Evolutionary conservation across 2,113 vertebrate species (phyloP).

Genomic region (Catharus minimus): DNA sequence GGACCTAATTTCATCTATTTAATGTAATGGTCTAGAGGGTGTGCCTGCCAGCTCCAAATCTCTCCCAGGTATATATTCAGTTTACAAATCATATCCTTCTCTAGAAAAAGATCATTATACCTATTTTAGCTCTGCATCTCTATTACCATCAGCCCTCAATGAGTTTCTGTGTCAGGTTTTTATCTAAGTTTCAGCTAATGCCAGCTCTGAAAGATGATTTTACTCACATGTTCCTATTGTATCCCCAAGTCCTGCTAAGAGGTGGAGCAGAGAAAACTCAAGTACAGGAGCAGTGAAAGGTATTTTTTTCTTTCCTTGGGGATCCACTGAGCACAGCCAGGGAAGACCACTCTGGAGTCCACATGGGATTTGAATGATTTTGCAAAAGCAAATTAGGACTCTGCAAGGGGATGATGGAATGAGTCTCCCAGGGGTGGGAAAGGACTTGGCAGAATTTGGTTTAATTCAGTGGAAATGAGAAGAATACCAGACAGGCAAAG

Average conservation of each 20-base stretch:
- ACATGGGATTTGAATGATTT: fast-evolving
- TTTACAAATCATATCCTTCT: neutral
- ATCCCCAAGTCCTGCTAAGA: neutral
- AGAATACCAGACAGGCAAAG: neutral
- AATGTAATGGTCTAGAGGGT: neutral
- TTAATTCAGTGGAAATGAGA: neutral
- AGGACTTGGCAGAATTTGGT: neutral
- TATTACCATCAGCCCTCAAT: neutral
- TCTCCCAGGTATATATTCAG: neutral
- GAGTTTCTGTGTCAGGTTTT: neutral
- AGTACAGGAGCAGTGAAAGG: neutral
- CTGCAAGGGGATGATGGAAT: neutral
- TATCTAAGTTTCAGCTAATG: neutral
- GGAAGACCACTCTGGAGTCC: neutral
- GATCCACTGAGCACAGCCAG: neutral
- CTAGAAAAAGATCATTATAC: neutral
- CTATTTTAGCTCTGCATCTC: neutral
- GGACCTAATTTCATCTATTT: neutral
- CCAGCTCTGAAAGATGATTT: neutral
- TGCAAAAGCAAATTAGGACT: neutral
- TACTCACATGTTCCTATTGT: neutral
- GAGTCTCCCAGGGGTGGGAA: neutral
- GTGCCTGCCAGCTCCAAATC: neutral
- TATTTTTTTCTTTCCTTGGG: neutral
- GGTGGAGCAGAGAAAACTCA: neutral